Evolutionary conservation across 2,888 invertebrate species (phyloP).

Genomic region (Sphaerophoria taeniata): DNA sequence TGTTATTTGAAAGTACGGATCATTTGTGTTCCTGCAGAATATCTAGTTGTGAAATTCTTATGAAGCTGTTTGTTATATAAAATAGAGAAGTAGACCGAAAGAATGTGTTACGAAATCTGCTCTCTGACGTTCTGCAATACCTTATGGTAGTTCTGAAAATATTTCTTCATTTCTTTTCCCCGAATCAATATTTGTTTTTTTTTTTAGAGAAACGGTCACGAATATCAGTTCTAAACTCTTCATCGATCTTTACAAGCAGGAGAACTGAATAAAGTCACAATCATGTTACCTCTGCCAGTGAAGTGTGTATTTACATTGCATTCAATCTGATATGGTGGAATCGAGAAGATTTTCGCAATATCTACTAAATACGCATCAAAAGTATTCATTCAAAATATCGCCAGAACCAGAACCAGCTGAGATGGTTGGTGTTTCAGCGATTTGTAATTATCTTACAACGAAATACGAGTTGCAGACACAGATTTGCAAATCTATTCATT

Average conservation of each 20-base stretch:
- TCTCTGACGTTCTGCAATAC: too few relatives aligned
- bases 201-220: too few relatives aligned
- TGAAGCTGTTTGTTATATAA: too few relatives aligned
- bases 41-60: too few relatives aligned
- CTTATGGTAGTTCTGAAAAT: too few relatives aligned
- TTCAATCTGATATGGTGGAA: constrained; percentile 4
- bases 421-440: constrained; percentile 4
- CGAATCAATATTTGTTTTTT: too few relatives aligned
- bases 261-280: background rate
- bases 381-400: background rate
- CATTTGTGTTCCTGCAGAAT: too few relatives aligned
- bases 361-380: constrained; percentile 13
- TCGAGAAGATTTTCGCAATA: constrained; percentile 3
- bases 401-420: background rate
- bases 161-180: background rate
- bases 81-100: too few relatives aligned
- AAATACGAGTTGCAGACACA: background rate
- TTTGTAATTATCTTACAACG: constrained; percentile 9
- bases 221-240: background rate
- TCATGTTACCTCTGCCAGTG: background rate
- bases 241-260: background rate
- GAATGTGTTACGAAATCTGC: too few relatives aligned
- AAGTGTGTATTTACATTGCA: constrained; percentile 10
- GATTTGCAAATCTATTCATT: constrained; percentile 18
- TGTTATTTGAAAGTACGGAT: too few relatives aligned